Evolutionary conservation across 2,888 invertebrate genomes (phyloP).

Genomic region (Bombyx huttoni): DNA sequence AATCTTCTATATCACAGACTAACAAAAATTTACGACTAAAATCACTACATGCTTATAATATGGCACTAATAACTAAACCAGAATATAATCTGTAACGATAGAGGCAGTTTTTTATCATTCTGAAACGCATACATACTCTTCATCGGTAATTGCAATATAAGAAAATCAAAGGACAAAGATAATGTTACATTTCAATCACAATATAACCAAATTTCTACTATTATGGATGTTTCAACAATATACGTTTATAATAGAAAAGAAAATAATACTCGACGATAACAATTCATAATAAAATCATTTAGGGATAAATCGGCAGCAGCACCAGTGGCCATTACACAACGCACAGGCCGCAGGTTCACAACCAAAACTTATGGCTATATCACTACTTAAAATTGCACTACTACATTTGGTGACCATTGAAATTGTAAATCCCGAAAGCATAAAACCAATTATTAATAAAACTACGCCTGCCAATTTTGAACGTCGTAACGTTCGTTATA

Average conservation of each 20-base stretch:
- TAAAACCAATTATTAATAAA: slow-evolving; percentile 30
- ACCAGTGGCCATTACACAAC: slow-evolving; percentile 41
- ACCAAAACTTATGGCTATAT: slow-evolving; percentile 71
- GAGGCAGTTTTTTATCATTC: slow-evolving; percentile 36
- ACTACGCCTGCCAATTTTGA: slow-evolving; percentile 38
- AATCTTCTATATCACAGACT: slow-evolving; percentile 65
- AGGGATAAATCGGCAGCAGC: slow-evolving; percentile 53
- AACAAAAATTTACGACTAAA: slow-evolving; percentile 53
- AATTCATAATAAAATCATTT: slow-evolving; percentile 57
- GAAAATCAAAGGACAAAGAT: slow-evolving; percentile 16
- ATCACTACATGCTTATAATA: slow-evolving; percentile 46
- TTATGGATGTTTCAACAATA: slow-evolving; percentile 49
- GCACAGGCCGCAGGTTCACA: slow-evolving; percentile 54
- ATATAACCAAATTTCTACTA: slow-evolving; percentile 57
- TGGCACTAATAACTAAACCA: slow-evolving; percentile 61
- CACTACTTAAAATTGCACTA: slow-evolving; percentile 65
- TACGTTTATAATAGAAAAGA: slow-evolving; percentile 47
- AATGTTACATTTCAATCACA: slow-evolving; percentile 69
- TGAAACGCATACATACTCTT: slow-evolving; percentile 5
- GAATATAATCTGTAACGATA: slow-evolving; percentile 34
- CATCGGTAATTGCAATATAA: slow-evolving; percentile 2
- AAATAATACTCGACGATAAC: slow-evolving; percentile 61
- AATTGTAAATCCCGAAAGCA: slow-evolving; percentile 43
- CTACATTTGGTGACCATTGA: slow-evolving; percentile 50
- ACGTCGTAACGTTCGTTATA: slow-evolving; percentile 38